phyloP scores from a whole-genome alignment of 92 coral and sea anemone genomes.

The Zoanthus sansibaricus region DNA sequence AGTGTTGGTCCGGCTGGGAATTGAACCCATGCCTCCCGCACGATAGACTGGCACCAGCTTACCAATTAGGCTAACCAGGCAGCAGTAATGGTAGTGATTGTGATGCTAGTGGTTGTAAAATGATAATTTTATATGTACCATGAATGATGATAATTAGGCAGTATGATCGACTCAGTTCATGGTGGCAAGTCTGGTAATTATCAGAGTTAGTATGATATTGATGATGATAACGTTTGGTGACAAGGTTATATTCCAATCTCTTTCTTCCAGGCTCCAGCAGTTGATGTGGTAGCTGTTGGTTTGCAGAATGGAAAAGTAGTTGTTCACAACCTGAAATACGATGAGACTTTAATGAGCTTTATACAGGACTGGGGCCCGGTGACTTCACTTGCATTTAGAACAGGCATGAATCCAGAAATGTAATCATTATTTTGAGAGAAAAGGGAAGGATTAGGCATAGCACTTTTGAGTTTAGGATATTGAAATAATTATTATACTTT shows the following conservation, averaged over 20 bases:
- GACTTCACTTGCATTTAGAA: conserved; percentile 86
- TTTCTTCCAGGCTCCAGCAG: conserved; percentile 85
- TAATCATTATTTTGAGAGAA: background rate
- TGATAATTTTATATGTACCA: no score
- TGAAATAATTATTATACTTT: no score
- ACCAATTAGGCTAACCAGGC: no score
- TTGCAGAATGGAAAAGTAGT: conserved; percentile 91
- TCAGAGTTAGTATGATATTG: background rate
- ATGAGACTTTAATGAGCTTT: conserved; percentile 92
- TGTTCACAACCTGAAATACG: conserved; percentile 91
- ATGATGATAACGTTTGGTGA: background rate
- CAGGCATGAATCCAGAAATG: conserved; percentile 64
- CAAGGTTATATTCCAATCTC: background rate
- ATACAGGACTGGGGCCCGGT: conserved; percentile 99
- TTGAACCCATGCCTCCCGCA: no score
- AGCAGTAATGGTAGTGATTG: background rate
- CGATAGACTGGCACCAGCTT: no score
- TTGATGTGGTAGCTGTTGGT: conserved; percentile 95
- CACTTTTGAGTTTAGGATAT: no score
- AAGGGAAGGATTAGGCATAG: no score
- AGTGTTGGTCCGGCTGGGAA: no score
- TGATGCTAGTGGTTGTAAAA: background rate
- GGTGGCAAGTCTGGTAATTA: background rate
- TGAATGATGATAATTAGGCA: background rate
- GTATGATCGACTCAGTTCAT: background rate